phyloP scores from a whole-genome alignment of 2,113 vertebrate species.

The Neolamprologus falcicula region DNA sequence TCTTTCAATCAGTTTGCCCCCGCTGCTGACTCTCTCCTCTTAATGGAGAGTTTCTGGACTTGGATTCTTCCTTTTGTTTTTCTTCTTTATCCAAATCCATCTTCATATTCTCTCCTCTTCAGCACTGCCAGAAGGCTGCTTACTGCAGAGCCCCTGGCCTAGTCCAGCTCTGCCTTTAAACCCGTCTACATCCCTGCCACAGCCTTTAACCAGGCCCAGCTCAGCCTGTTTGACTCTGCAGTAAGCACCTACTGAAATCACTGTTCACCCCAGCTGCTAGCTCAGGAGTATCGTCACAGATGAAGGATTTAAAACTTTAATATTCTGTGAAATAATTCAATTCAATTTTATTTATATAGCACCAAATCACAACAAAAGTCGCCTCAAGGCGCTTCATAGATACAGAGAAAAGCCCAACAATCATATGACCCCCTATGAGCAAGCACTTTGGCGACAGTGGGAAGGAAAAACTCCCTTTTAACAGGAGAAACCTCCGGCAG shows the following conservation, averaged over 20 bases:
- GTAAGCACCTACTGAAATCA: not conserved
- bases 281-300: not conserved
- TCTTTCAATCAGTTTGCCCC: not conserved
- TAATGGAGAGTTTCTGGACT: not conserved
- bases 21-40: accelerated
- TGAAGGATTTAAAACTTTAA: not conserved
- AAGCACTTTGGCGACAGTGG: too few species aligned
- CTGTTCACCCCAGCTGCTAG: not conserved
- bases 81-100: not conserved
- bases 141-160: not conserved
- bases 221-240: not conserved
- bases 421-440: too few species aligned
- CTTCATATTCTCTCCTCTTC: not conserved
- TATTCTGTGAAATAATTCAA: not conserved
- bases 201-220: not conserved
- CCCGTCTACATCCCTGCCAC: not conserved
- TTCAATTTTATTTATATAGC: too few species aligned
- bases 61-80: not conserved
- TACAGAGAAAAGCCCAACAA: too few species aligned
- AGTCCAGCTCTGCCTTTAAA: not conserved
- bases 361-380: too few species aligned
- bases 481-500: too few species aligned
- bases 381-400: too few species aligned
- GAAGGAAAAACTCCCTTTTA: too few species aligned
- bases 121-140: not conserved